Conservation (phyloP, 2,797 vertebrate genomes). For the Bradypus variegatus region DNA sequence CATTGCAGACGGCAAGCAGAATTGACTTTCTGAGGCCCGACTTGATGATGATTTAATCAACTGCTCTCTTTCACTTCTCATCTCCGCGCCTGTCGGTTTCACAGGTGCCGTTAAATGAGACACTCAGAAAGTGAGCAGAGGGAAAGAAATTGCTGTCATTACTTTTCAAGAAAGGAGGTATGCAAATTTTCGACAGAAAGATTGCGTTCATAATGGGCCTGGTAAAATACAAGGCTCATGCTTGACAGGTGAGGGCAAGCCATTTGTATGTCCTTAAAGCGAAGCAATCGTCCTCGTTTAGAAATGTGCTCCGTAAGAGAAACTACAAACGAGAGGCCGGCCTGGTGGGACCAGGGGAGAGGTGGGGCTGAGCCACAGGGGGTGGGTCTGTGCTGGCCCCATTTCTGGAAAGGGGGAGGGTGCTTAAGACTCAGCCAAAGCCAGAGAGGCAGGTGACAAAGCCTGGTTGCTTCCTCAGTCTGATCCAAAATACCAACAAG, state of each 20-base stretch:
- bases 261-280: conserved; percentile 85
- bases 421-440: neutral
- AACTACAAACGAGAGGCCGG: conserved; percentile 72
- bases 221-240: conserved; percentile 89
- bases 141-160: conserved; percentile 96
- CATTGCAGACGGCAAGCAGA: conserved; percentile 99
- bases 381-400: neutral
- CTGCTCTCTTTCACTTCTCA: conserved; percentile 99
- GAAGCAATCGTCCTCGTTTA: conserved; percentile 76
- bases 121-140: conserved; percentile 84
- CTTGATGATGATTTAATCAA: conserved; percentile 99
- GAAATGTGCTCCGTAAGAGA: conserved; percentile 72
- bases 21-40: conserved; percentile 98
- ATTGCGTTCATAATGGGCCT: conserved; percentile 92
- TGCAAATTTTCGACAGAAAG: conserved; percentile 94
- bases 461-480: neutral
- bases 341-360: neutral
- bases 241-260: conserved; percentile 90
- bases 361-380: neutral
- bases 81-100: conserved; percentile 92
- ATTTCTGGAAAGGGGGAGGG: neutral
- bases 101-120: conserved; percentile 98
- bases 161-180: conserved; percentile 93
- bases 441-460: neutral
- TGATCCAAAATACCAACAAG: neutral